phyloP scores from a whole-genome alignment of 2,113 vertebrate species.

The Alligator sinensis region DNA sequence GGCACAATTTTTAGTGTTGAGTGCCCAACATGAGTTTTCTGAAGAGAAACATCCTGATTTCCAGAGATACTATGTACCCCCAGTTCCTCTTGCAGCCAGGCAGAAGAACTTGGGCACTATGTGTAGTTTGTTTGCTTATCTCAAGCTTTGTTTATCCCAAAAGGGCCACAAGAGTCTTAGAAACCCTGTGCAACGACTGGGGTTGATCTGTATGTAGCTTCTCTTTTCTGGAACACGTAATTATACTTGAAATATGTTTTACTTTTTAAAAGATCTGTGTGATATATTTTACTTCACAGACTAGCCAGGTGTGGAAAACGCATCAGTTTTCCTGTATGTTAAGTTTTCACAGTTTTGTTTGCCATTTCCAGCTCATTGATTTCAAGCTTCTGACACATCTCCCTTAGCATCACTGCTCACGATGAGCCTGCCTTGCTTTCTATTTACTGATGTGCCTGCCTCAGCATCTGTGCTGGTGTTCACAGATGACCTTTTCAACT shows the following conservation, averaged over 20 bases:
- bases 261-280: slow-evolving; percentile 35
- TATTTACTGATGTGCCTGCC: neutral
- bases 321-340: slow-evolving; percentile 48
- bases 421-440: too few relatives aligned
- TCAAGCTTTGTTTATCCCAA: neutral
- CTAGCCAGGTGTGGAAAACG: slow-evolving; percentile 50
- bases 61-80: rapidly evolving
- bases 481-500: neutral
- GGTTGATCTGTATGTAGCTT: neutral
- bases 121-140: neutral
- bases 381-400: slow-evolving; percentile 46
- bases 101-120: neutral
- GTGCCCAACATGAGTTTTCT: too few relatives aligned
- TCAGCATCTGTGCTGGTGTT: slow-evolving; percentile 46
- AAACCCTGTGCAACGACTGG: neutral
- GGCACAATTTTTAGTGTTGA: too few relatives aligned
- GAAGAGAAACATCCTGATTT: neutral
- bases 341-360: slow-evolving; percentile 33
- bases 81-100: neutral
- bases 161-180: too few relatives aligned
- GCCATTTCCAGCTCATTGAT: slow-evolving; percentile 33
- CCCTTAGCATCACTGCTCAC: slow-evolving; percentile 30
- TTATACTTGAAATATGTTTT: slow-evolving; percentile 19
- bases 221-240: neutral
- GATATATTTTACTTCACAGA: neutral